A percentile compares a stretch with the other conserved stretches of the same genome.
These are phyloP conservation scores for Cercocebus atys DNA, from an alignment of 2,113 vertebrate genomes.

Conservation along the genomic window DNA sequence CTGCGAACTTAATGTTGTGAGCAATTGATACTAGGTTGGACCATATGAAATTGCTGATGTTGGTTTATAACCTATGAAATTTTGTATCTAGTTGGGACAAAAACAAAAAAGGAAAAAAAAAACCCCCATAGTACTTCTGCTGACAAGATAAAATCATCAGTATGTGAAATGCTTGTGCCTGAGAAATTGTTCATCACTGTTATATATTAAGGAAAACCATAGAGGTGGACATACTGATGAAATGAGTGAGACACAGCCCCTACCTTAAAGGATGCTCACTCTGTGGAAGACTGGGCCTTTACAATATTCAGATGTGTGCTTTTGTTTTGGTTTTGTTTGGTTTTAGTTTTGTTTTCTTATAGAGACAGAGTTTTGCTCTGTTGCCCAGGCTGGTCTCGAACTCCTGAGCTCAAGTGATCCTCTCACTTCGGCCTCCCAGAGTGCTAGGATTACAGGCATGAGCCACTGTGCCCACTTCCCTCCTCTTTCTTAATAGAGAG, in stretches of 20 bases:
- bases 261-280: background rate
- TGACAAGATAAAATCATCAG: background rate
- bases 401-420: too few species aligned
- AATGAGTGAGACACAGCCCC: background rate
- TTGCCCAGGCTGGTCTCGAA: too few species aligned
- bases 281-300: background rate
- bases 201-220: background rate
- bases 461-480: too few species aligned
- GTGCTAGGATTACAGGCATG: too few species aligned
- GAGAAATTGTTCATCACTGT: background rate
- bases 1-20: background rate
- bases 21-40: constrained; percentile 5
- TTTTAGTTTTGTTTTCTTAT: too few species aligned
- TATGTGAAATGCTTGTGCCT: constrained; percentile 5
- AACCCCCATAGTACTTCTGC: background rate
- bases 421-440: too few species aligned
- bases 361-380: too few species aligned
- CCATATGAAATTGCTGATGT: background rate
- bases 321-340: too few species aligned
- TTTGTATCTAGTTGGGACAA: background rate
- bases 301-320: background rate
- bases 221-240: background rate
- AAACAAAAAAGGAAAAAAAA: background rate
- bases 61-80: background rate
- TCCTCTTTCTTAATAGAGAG: too few species aligned